A percentile compares a stretch with the other conserved stretches of the same genome.
These are phyloP conservation scores for Argyrosomus japonicus DNA, from an alignment of 2,113 vertebrate species.

Conservation along the genomic window DNA sequence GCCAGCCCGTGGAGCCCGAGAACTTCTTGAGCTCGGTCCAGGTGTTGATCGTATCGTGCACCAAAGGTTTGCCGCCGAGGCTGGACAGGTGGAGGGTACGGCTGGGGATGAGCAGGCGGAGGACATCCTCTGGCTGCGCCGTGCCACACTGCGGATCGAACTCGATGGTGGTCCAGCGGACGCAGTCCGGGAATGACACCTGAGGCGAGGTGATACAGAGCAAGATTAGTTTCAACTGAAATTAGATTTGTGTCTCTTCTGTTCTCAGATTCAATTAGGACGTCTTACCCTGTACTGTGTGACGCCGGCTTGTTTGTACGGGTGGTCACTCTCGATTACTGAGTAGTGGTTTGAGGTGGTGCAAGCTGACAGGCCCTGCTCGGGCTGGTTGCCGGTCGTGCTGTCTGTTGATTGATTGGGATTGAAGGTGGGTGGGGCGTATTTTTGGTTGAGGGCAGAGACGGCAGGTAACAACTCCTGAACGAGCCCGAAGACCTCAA, in stretches of 20 bases:
- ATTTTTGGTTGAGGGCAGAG: conserved; percentile 97
- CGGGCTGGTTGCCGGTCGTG: conserved; percentile 96
- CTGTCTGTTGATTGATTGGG: conserved; percentile 99
- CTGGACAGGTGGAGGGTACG: conserved; percentile 90
- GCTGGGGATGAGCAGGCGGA: conserved; percentile 94
- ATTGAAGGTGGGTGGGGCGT: conserved; percentile 97
- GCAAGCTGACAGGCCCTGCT: conserved; percentile 95
- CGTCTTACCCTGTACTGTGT: conserved; percentile 93
- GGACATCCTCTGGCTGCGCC: conserved; percentile 95
- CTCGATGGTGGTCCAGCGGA: conserved; percentile 96
- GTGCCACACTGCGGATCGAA: conserved; percentile 97
- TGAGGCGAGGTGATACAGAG: conserved; percentile 58
- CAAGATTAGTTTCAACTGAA: not conserved
- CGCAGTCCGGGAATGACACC: conserved; percentile 98
- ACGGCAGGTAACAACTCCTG: conserved; percentile 96
- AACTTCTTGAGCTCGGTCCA: conserved; percentile 99
- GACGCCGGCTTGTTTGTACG: conserved; percentile 95
- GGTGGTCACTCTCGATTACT: conserved; percentile 96
- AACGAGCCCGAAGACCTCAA: conserved; percentile 97
- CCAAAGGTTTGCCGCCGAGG: conserved; percentile 89
- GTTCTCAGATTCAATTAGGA: not conserved
- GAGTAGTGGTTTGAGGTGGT: conserved; percentile 98
- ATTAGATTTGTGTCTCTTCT: not conserved
- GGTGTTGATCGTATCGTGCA: conserved; percentile 95
- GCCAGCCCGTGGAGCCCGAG: conserved; percentile 95